A percentile compares a stretch with the other conserved stretches of the same genome.
These are phyloP conservation scores for Amphiprion clarkii DNA, from an alignment of 2,797 vertebrate genomes.

Conservation along the genomic window DNA sequence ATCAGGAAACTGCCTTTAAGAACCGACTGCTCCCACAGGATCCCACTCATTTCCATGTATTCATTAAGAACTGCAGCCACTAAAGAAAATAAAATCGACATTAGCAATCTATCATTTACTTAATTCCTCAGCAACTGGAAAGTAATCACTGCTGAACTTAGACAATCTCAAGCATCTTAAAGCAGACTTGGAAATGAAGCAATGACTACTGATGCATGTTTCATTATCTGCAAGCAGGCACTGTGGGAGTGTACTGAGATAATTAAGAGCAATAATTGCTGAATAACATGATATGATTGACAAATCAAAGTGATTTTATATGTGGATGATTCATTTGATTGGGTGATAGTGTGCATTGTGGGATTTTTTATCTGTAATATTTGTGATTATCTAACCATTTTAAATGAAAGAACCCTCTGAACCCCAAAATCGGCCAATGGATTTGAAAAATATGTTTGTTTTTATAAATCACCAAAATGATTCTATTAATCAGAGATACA, in stretches of 20 bases:
- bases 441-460: too few relatives aligned
- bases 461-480: too few relatives aligned
- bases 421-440: too few relatives aligned
- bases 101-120: slow-evolving; percentile 5
- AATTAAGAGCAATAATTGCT: background rate
- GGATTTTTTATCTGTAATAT: background rate
- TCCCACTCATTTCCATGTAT: slow-evolving; percentile 35
- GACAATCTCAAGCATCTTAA: background rate
- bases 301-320: too few relatives aligned
- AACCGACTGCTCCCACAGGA: slow-evolving; percentile 28
- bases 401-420: too few relatives aligned
- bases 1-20: slow-evolving; percentile 27
- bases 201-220: background rate
- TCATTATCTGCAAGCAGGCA: background rate
- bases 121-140: background rate
- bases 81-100: slow-evolving; percentile 1
- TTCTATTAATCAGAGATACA: too few relatives aligned
- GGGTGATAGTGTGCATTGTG: too few relatives aligned
- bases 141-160: slow-evolving; percentile 16
- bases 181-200: background rate
- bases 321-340: too few relatives aligned
- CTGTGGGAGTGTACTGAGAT: background rate
- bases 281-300: slow-evolving; percentile 1
- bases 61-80: slow-evolving; percentile 31
- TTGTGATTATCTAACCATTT: too few relatives aligned